A percentile compares a stretch with the other conserved stretches of the same genome.
Conservation (phyloP, 2,888 invertebrate genomes). For the Teleiodes luculella region DNA sequence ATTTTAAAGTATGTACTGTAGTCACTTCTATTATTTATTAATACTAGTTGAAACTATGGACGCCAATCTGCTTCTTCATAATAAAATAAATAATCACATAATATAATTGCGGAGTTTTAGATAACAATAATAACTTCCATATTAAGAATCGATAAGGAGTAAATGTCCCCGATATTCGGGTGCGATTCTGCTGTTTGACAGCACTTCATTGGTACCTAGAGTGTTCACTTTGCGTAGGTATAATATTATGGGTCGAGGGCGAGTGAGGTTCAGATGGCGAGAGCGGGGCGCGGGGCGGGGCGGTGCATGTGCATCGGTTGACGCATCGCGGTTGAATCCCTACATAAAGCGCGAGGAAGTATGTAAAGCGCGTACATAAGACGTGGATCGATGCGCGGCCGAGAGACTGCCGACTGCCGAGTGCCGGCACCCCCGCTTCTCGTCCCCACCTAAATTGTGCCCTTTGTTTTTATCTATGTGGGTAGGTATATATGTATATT, state of each 20-base stretch:
- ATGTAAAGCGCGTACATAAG: slow-evolving; percentile 70
- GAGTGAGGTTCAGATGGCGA: not conserved
- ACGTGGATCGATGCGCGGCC: slow-evolving; percentile 70
- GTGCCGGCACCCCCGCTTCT: slow-evolving; percentile 25
- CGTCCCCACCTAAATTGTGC: slow-evolving; percentile 29
- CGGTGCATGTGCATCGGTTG: slow-evolving; percentile 70
- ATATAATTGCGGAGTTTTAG: too few species aligned
- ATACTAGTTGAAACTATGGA: too few species aligned
- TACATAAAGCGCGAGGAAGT: slow-evolving; percentile 69
- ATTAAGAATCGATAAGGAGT: too few species aligned
- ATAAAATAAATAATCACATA: too few species aligned
- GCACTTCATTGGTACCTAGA: too few species aligned
- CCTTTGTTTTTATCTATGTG: slow-evolving; percentile 5
- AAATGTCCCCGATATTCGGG: too few species aligned
- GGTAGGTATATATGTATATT: not conserved
- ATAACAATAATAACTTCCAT: too few species aligned
- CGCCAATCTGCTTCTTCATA: too few species aligned
- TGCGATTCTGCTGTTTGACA: not conserved
- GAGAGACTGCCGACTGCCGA: slow-evolving; percentile 20
- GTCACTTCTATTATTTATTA: too few species aligned
- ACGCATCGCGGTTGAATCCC: slow-evolving; percentile 75
- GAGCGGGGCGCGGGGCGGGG: slow-evolving; percentile 27
- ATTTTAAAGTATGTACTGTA: too few species aligned
- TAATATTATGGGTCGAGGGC: not conserved
- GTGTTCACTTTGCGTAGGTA: too few species aligned